These are phyloP conservation scores for Oscheius myriophilus DNA, from an alignment of 2,888 invertebrate genomes.

Conservation along the genomic window DNA sequence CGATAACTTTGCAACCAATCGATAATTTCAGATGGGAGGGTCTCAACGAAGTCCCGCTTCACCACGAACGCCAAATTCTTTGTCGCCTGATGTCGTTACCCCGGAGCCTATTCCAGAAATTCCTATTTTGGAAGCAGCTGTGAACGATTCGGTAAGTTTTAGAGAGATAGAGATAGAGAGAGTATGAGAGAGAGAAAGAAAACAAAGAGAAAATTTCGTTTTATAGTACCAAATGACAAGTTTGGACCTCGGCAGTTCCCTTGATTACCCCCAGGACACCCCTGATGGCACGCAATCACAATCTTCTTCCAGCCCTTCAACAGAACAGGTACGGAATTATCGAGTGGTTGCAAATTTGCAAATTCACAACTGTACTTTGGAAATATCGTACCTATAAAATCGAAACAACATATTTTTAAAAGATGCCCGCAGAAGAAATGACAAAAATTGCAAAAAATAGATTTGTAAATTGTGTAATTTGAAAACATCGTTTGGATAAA, in stretches of 20 bases:
- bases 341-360: too few relatives aligned
- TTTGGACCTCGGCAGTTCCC: slow-evolving; percentile 18
- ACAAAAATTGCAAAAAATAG: too few relatives aligned
- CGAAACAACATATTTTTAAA: too few relatives aligned
- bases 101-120: slow-evolving; percentile 31
- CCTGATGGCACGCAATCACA: slow-evolving; percentile 41
- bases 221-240: slow-evolving; percentile 19
- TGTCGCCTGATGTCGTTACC: slow-evolving; percentile 22
- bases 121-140: slow-evolving; percentile 14
- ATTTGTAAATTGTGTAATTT: too few relatives aligned
- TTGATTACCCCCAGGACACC: slow-evolving; percentile 27
- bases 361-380: too few relatives aligned
- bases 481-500: too few relatives aligned
- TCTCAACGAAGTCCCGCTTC: slow-evolving; percentile 5
- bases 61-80: slow-evolving; percentile 16
- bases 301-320: slow-evolving; percentile 58
- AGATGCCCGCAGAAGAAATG: too few relatives aligned
- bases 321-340: slow-evolving; percentile 55
- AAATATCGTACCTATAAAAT: too few relatives aligned
- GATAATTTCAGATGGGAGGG: not conserved
- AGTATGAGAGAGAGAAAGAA: too few relatives aligned
- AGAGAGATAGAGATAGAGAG: not conserved
- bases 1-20: not conserved
- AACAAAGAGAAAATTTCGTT: not conserved
- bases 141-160: slow-evolving; percentile 20